phyloP scores from a whole-genome alignment of 2,888 invertebrate species.

The Phengaris alcon region DNA sequence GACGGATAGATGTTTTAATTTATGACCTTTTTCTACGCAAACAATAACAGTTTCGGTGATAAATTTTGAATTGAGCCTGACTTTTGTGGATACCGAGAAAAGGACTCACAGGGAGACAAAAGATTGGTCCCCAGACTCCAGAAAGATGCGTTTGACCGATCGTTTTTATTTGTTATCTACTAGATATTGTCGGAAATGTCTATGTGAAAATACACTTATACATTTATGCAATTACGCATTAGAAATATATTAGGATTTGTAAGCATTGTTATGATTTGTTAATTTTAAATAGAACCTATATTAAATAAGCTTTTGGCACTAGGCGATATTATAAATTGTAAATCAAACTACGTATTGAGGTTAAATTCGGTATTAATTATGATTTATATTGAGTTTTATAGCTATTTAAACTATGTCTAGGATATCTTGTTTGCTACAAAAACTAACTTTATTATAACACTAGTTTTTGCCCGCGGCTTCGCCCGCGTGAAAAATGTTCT shows the following conservation, averaged over 20 bases:
- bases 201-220: constrained; percentile 30
- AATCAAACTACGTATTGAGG: not conserved
- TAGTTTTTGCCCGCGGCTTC: too few relatives aligned
- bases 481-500: too few relatives aligned
- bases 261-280: not conserved
- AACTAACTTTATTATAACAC: not conserved
- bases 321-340: not conserved
- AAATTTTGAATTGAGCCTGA: constrained; percentile 72
- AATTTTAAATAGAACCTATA: not conserved
- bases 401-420: not conserved
- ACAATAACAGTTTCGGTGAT: constrained; percentile 57
- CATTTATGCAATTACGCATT: not conserved
- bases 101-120: constrained; percentile 74
- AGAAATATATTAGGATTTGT: not conserved
- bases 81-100: constrained; percentile 73
- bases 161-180: constrained; percentile 48
- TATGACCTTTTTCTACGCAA: constrained; percentile 62
- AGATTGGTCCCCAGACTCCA: constrained; percentile 38
- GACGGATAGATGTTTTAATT: constrained; percentile 73
- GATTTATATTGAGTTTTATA: not conserved
- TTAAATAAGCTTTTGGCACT: not conserved
- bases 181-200: constrained; percentile 56
- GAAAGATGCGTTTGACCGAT: constrained; percentile 51
- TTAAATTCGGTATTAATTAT: constrained; percentile 22
- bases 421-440: not conserved